Base-by-base conservation (phyloP, 2,888 invertebrate species). In the Doris montereyensis region DNA sequence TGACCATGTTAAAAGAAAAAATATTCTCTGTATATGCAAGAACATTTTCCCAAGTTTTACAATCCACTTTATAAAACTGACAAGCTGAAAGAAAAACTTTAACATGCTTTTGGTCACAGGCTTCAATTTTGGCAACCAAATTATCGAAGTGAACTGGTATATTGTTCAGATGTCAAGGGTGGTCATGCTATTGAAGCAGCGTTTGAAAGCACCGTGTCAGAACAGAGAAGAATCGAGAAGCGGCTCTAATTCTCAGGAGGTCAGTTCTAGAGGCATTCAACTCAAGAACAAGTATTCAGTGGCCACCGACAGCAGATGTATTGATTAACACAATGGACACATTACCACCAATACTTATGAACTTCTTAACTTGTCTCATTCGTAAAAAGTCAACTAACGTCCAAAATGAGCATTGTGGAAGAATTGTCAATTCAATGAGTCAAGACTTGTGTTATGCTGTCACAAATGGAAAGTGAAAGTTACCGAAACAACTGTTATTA, bases 1-100 rank as follows among this genome's bases (percentile, higher is more conserved):
- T 78, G 41, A 75, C 78, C 28, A 78, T 78, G 78, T 28, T 78
- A 13, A 32, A 57, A 10, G 78, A n/a, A 78, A 30, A 62, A 34
- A 26, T 78, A 78, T 28, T 52, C 74, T 30, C 24, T 32, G 5
- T 78, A 24, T 57, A 34, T 78, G 78, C 34, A 35, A 34, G 28
- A 52, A 28, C 24, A 65, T 24, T 26, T 26, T 30, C 78, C 74
- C 21, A 1, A 78, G 2, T 28, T 24, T 10, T 72, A 72, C n/a
- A 77, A 77, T 21, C 30, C 32, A 28, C 52, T 57, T 1, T 77
- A 77, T 52, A 74, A 78, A 65, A 78, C 74, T 1, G 67, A 78
- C 57, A 78, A 78, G 34, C 78, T 78, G 65, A 78, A 78, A n/a
- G 67, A 78, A 8, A 78, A 74, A 73, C 26, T 78, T 8, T 8